Conservation (phyloP, 2,888 invertebrate species). For the Adelognathus sp. region DNA sequence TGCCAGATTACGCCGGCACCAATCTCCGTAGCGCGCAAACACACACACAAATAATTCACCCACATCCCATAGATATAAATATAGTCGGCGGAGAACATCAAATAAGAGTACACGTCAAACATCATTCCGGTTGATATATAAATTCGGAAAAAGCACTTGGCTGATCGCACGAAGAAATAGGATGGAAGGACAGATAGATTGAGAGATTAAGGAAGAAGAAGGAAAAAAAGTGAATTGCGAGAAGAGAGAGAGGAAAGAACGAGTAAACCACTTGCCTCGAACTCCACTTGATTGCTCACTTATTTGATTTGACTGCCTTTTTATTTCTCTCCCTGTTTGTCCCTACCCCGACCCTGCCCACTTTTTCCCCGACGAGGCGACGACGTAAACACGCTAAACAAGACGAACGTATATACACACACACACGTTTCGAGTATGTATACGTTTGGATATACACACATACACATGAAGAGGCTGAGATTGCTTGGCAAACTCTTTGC, state of each 20-base stretch:
- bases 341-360: not conserved
- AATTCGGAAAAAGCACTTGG: constrained; percentile 6
- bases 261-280: constrained; percentile 29
- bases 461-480: constrained; percentile 5
- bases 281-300: constrained; percentile 51
- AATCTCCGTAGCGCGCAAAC: not conserved
- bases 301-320: constrained; percentile 52
- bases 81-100: not conserved
- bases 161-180: not conserved
- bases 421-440: not conserved
- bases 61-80: not conserved
- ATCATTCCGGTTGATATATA: not conserved
- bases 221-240: constrained; percentile 29
- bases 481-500: constrained; percentile 45
- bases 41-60: not conserved
- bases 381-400: constrained; percentile 41
- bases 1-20: not conserved
- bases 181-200: not conserved
- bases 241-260: constrained; percentile 30
- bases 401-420: constrained; percentile 7
- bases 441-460: not conserved
- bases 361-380: constrained; percentile 7
- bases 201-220: not conserved
- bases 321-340: constrained; percentile 4
- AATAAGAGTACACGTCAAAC: not conserved